Base-by-base conservation (phyloP, 2,888 invertebrate genomes). In the Epistrophe grossulariae region DNA sequence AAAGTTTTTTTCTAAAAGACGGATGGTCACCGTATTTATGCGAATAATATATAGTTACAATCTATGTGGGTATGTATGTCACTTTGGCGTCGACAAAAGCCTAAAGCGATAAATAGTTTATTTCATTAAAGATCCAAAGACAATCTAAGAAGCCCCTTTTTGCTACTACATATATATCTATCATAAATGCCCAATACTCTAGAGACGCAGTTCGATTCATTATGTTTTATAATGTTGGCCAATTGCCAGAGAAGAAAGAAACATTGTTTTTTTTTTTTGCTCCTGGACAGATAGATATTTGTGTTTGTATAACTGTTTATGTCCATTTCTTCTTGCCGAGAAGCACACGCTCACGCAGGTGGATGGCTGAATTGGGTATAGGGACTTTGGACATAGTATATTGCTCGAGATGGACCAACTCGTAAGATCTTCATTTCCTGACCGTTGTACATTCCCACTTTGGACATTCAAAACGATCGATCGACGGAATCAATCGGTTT, bases 401-500 rank as follows among this genome's bases (percentile, higher is more conserved):
- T 24, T 78, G 55, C 52, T 55, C 57, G 38, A 66, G 52, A 50
- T 82, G 50, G n/a, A 43, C 55, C 24, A 24, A 38, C 48, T 60
- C 9, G 40, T 43, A 40, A 59, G 68, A 24, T n/a, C 38, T 83
- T 48, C 66, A 60, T 68, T 83, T 83, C 83, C 79, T 83, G 72
- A 76, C 76, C 76, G 3, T 3, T 24, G 40, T 9, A 72, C 79
- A 87, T 79, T 79, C 70, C 70, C 64, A 74, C 52, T 66, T 71
- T 83, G 82, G 79, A 83, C 78, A 83, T 82, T 71, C 73, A 74
- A 82, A 87, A 71, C 74, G 17, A 66, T 9, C 28, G 17, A 68
- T n/a, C n/a, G 17, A 48, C 79, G 79, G 83, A 83, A 79, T 76
- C 83, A 76, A 83, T 87, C 83, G 79, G 60, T 79, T 43, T 87